Evolutionary conservation across 2,888 invertebrate species (phyloP), one percentile per base, ranked within the genome.

Genomic region (Invenusta paracnida): DNA sequence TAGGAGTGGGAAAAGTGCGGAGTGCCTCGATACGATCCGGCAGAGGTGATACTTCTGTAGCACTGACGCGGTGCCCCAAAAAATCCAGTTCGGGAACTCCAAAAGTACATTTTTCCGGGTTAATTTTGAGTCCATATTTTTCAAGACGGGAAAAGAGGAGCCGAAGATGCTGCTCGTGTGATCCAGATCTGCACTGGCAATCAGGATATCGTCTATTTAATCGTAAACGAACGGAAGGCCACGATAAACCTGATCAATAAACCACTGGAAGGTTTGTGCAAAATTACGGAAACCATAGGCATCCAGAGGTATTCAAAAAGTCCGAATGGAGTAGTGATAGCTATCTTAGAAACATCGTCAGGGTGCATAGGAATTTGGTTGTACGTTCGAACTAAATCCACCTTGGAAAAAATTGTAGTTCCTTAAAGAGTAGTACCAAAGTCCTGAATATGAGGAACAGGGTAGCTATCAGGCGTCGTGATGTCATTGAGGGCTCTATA

Each of bases 361-460:
- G 81, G 83, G 2, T 27, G 25, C 5, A 85, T 27, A 1, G 85
- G 85, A 84, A 85, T 85, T 25, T 85, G 85, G 30, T 85, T 28
- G 84, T 84, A 82, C 1, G 85, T 84, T 27, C 85, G 82, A n/a
- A 85, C 85, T 1, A 85, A 29, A 23, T 85, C 84, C 79, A 5
- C 11, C 48, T 17, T 11, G 11, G 5, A 48, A 48, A 11, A 17
- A 17, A n/a, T n/a, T n/a, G n/a, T n/a, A n/a, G n/a, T n/a, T n/a
- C n/a, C n/a, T n/a, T 48, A 5, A 17, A 48, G 48, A 17, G 48
- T 17, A 48, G 48, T 48, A 48, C 48, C 48, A 48, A 48, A 48
- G 29, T 86, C 86, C 29, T 87, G 86, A 0, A 87, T 86, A 25
- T 87, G 86, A 0, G 87, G 86, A 11, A 86, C 27, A 17, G 85